Base-by-base conservation (phyloP, 2,888 invertebrate species). In the Stenotaenia linearis region DNA sequence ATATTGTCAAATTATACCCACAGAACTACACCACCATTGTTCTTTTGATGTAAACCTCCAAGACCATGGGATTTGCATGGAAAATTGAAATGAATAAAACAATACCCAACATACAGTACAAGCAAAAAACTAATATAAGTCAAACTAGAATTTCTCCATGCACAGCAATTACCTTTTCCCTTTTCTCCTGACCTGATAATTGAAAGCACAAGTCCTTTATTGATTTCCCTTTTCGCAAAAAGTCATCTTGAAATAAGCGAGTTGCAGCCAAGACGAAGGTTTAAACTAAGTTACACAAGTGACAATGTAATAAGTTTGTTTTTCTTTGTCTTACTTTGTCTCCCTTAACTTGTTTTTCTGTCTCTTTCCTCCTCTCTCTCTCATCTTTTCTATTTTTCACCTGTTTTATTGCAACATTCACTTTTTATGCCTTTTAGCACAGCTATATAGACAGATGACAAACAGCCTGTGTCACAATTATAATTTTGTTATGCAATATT, bases 261-360 rank as follows among this genome's bases (percentile, higher is more conserved):
- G 23, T 69, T 69, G 18, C 18, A 50, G 7, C 50, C 50, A 50
- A 12, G 69, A 69, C 69, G 25, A 69, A 12, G 23, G 69, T 69
- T 69, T 69, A 28, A 69, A 69, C 23, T 28, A 28, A 69, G 69
- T 69, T 69, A 69, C 10, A 15, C n/a, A 69, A 12, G 23, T 69
- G 69, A 69, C 69, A 69, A 69, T 69, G 69, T 15, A 69, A 69
- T 69, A 69, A 69, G 25, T 69, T 69, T 69, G 28, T 69, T 69
- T 69, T 69, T 18, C 21, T 56, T 56, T 56, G 4, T 56, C 23
- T 23, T 23, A 56, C 56, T 69, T 69, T 28, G 3, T 28, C 6
- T 69, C 69, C 28, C 28, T 28, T 28, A 69, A 69, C 69, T 69
- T 69, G 25, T 23, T 28, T 69, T 69, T 69, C 69, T 69, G 0